Evolutionary conservation across 2,888 invertebrate species (phyloP).

Genomic region (Uloborus plumipes): DNA sequence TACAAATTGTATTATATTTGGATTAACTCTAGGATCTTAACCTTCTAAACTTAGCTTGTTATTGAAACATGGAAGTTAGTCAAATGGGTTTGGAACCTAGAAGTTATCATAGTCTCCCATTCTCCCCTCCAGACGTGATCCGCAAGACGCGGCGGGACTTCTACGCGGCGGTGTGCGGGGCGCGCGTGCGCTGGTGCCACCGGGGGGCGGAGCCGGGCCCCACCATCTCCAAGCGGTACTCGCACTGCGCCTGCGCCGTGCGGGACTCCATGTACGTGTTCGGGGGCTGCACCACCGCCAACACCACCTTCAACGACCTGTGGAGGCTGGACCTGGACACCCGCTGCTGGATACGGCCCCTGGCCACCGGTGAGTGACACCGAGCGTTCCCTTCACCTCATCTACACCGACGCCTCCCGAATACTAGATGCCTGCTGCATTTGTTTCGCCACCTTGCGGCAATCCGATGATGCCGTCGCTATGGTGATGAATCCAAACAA

Average conservation of each 20-base stretch:
- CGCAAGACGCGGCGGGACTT: slow-evolving; percentile 61
- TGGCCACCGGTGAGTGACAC: slow-evolving; percentile 72
- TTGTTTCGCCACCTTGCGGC: too few relatives aligned
- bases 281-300: slow-evolving; percentile 94
- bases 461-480: too few relatives aligned
- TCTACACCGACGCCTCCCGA: too few relatives aligned
- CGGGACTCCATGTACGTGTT: slow-evolving; percentile 89
- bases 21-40: too few relatives aligned
- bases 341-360: slow-evolving; percentile 81
- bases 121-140: slow-evolving; percentile 38
- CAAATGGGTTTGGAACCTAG: too few relatives aligned
- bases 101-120: too few relatives aligned
- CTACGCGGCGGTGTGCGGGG: slow-evolving; percentile 51
- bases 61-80: too few relatives aligned
- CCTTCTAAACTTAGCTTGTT: too few relatives aligned
- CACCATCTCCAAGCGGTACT: slow-evolving; percentile 90
- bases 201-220: slow-evolving; percentile 75
- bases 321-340: slow-evolving; percentile 92
- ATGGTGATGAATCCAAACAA: too few relatives aligned
- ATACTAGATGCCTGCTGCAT: too few relatives aligned
- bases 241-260: slow-evolving; percentile 84
- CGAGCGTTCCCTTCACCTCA: too few relatives aligned
- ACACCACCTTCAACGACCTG: slow-evolving; percentile 96
- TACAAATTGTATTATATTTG: too few relatives aligned
- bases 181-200: slow-evolving; percentile 60